Conservation (phyloP, 2,888 invertebrate genomes). For the Rhingia rostrata region DNA sequence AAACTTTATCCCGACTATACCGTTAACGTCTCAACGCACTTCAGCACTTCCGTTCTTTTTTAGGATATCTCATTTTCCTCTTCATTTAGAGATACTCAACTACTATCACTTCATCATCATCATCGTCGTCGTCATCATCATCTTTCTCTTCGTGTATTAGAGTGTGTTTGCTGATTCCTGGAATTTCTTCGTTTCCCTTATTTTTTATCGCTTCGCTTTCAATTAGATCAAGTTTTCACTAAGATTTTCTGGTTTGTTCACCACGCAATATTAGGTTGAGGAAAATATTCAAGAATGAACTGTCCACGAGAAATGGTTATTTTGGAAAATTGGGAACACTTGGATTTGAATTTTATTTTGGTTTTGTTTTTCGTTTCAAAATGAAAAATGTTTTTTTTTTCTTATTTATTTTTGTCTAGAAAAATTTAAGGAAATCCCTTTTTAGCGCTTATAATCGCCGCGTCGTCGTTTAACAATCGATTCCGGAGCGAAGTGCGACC, state of each 20-base stretch:
- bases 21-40: constrained; percentile 71
- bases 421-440: constrained; percentile 45
- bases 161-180: constrained; percentile 38
- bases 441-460: constrained; percentile 67
- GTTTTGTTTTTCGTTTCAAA: not conserved
- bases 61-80: constrained; percentile 70
- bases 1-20: constrained; percentile 46
- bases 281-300: constrained; percentile 30
- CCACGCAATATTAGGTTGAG: constrained; percentile 8
- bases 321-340: constrained; percentile 16
- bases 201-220: not conserved
- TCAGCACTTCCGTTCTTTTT: constrained; percentile 71
- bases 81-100: constrained; percentile 71
- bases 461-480: constrained; percentile 73
- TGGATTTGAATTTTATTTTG: not conserved
- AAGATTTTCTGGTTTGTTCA: not conserved
- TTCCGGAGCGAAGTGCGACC: constrained; percentile 72
- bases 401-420: constrained; percentile 4
- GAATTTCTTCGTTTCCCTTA: not conserved
- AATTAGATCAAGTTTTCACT: constrained; percentile 47
- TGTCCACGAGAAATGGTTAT: constrained; percentile 24
- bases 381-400: not conserved
- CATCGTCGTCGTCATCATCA: constrained; percentile 44
- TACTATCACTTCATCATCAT: constrained; percentile 72
- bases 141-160: constrained; percentile 40